Base-by-base conservation (phyloP, 2,797 vertebrate species). In the Chrosomus eos region DNA sequence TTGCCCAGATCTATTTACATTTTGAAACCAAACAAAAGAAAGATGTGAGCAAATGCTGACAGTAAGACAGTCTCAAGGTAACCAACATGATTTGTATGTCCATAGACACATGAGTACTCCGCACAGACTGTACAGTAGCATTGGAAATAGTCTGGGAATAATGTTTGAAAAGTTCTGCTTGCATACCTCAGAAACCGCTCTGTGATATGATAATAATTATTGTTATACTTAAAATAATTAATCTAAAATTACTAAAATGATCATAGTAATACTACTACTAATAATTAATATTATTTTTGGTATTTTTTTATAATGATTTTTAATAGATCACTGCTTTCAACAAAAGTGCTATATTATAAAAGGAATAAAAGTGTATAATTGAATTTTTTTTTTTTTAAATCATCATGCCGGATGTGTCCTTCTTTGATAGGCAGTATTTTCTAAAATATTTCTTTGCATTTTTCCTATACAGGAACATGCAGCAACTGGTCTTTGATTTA, bases 71-170 rank as follows among this genome's bases (percentile, higher is more conserved):
- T 68, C 23, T 74, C 67, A 45, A 64, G n/a, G 21, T 21, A 19
- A 48, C 8, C 38, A 10, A 58, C 55, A 58, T 58, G 21, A n/a
- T 58, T n/a, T 58, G 23, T 58, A 55, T n/a, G 21, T 11, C 21
- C 21, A n/a, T n/a, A 58, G 53, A 58, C 21, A 58, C 45, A 16
- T 16, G 5, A 19, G 5, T 19, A 51, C 48, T 51, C 18, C 45
- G 1, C 16, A 19, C n/a, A 78, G 51, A 31, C 33, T 58, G 55
- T 80, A 58, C 48, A 71, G 40, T 51, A 45, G 55, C 64, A 55
- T 51, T 55, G 70, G 70, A 81, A 64, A 87, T 81, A 66, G 64
- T 58, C 74, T 16, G 45, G 78, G 48, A 83, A 68, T 83, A 7
- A 40, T 43, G 7, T 84, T 23, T 36, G 58, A 53, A 38, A 48